These are phyloP conservation scores for Semicossyphus pulcher DNA, from an alignment of 2,113 vertebrate genomes.

Conservation along the genomic window DNA sequence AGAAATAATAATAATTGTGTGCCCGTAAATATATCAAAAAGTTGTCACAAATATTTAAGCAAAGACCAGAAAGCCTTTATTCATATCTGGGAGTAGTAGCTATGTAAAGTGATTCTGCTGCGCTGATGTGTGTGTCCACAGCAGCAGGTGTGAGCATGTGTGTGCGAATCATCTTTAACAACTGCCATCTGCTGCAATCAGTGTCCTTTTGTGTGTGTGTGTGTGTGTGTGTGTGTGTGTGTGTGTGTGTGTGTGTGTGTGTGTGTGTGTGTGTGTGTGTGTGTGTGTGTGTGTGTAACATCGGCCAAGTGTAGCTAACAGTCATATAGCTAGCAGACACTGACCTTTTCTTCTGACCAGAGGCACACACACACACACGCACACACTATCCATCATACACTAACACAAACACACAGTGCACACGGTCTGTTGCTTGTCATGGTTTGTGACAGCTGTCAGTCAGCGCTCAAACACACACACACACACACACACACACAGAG, in stretches of 20 bases:
- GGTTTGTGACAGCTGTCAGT: conserved; percentile 74
- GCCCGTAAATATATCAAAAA: too few species aligned
- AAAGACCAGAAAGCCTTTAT: too few species aligned
- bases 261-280: conserved; percentile 19
- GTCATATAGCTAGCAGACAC: conserved; percentile 57
- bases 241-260: conserved; percentile 9
- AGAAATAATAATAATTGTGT: too few species aligned
- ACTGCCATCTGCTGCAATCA: conserved; percentile 63
- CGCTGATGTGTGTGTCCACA: conserved; percentile 12
- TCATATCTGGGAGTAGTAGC: too few species aligned
- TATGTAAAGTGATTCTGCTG: too few species aligned
- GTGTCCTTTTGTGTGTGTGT: neutral
- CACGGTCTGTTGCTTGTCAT: conserved; percentile 55
- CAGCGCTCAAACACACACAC: conserved; percentile 40
- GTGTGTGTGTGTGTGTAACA: conserved; percentile 12
- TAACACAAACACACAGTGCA: conserved; percentile 6
- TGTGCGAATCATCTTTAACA: conserved; percentile 42
- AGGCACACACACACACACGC: conserved; percentile 20
- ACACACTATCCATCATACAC: neutral
- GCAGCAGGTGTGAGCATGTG: conserved; percentile 41
- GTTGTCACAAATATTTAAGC: too few species aligned
- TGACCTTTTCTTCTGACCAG: conserved; percentile 69
- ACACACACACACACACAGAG: conserved; percentile 19
- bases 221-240: conserved; percentile 23
- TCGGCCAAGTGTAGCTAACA: conserved; percentile 49